Conservation (phyloP, 1,140 invertebrate genomes). For the Dryas iulia region DNA sequence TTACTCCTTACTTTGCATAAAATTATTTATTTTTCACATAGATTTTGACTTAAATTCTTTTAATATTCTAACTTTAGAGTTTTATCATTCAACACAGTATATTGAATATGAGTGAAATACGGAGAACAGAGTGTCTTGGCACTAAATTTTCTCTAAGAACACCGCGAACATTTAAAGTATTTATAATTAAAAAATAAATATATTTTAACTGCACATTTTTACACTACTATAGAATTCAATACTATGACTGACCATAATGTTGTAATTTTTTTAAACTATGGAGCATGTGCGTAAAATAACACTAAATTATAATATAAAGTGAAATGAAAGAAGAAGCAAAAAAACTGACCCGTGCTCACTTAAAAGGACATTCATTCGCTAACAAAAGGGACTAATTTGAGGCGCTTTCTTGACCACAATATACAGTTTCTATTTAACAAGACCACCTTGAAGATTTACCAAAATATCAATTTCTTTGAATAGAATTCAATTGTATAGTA, state of each 20-base stretch:
- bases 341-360: slow-evolving; percentile 4
- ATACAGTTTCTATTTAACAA: background rate
- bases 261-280: background rate
- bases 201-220: too few relatives aligned
- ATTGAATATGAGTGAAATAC: too few relatives aligned
- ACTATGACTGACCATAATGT: background rate
- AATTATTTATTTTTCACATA: too few relatives aligned
- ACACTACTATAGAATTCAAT: too few relatives aligned
- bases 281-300: slow-evolving; percentile 2
- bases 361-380: background rate
- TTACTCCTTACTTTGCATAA: too few relatives aligned
- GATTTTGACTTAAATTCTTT: too few relatives aligned
- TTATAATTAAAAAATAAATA: too few relatives aligned
- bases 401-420: slow-evolving; percentile 8
- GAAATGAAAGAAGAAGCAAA: background rate
- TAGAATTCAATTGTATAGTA: background rate
- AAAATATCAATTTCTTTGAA: slow-evolving; percentile 9
- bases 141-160: too few relatives aligned
- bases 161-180: too few relatives aligned
- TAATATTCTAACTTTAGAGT: too few relatives aligned
- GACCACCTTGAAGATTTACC: slow-evolving; percentile 13
- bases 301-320: background rate
- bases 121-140: too few relatives aligned
- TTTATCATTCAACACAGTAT: too few relatives aligned
- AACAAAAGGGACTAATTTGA: slow-evolving; percentile 8